Evolutionary conservation across 2,888 invertebrate species (phyloP), one percentile per base, ranked within the genome.

Genomic region (Idaea straminata): DNA sequence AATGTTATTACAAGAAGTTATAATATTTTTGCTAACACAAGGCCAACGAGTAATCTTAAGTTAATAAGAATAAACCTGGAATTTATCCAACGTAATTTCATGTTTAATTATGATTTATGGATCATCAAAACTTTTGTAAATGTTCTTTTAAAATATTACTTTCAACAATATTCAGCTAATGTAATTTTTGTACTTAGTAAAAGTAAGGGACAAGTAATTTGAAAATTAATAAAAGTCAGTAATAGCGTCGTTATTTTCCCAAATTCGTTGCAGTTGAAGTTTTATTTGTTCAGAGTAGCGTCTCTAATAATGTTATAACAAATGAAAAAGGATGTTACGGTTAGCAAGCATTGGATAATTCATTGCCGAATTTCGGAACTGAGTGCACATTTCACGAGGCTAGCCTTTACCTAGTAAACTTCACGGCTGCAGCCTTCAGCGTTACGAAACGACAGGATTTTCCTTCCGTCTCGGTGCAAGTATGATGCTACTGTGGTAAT

Each of bases 391-490:
- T 36, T 65, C 63, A 64, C 69, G 66, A 70, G 65, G 13, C 35
- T 69, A 74, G 67, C 73, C 73, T 74, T 72, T 74, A 74, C 73
- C 73, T 64, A 74, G 64, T 74, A 72, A 71, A 67, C 67, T 72
- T 71, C 72, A 74, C 72, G 72, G 72, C 69, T 73, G 65, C 66
- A 69, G 64, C 73, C 72, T 73, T 67, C 67, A 63, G 59, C 57
- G 72, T 86, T 85, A 84, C 82, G 81, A 87, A 83, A 84, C 80
- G 61, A 62, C 69, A 70, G 72, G 72, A 77, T 89, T 87, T 89
- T 89, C 89, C 89, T 89, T 86, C 86, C 87, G 81, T 47, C 70
- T 68, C 69, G 70, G 47, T 35, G 62, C 63, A 73, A 75, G 70
- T 74, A 70, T 73, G 77, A 75, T 77, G 73, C 74, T 66, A 63